Percentiles rank a stretch among this genome's conserved stretches.
Conservation (phyloP, 1,140 invertebrate species). For the Leucophenga varia region DNA sequence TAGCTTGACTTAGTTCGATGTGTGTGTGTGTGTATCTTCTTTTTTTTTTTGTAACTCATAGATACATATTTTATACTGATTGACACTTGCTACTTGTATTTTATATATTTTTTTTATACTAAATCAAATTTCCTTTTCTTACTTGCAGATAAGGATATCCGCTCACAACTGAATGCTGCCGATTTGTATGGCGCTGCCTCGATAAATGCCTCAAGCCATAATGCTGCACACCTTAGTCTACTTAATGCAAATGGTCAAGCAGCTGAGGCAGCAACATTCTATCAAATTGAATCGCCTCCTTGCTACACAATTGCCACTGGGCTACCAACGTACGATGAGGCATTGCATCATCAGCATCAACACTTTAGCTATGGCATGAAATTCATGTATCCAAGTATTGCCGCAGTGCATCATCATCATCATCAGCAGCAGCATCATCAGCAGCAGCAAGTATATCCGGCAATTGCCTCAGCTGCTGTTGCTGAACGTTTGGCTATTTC, state of each 20-base stretch:
- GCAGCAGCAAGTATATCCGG: neutral
- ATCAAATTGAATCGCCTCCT: slow-evolving; percentile 60
- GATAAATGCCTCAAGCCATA: slow-evolving; percentile 29
- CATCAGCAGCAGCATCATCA: slow-evolving; percentile 25
- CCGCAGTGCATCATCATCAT: slow-evolving; percentile 52
- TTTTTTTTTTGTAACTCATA: slow-evolving; percentile 6
- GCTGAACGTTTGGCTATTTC: slow-evolving; percentile 25
- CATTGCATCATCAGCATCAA: slow-evolving; percentile 56
- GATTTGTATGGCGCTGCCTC: slow-evolving; percentile 31
- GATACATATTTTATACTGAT: no score
- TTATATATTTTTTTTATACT: neutral
- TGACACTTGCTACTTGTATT: slow-evolving; percentile 4
- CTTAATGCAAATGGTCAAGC: slow-evolving; percentile 3
- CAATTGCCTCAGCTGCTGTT: no score
- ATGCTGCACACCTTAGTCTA: slow-evolving; percentile 8
- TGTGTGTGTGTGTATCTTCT: neutral
- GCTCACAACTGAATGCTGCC: slow-evolving; percentile 40
- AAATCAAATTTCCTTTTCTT: slow-evolving; percentile 8
- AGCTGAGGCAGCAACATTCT: slow-evolving; percentile 25
- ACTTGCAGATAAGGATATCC: slow-evolving; percentile 52
- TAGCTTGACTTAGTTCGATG: no score
- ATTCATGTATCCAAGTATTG: slow-evolving; percentile 49
- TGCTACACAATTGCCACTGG: slow-evolving; percentile 65
- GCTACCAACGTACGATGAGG: slow-evolving; percentile 63
- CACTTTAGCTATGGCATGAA: slow-evolving; percentile 54